Percentiles rank a stretch among this genome's conserved stretches.
These are phyloP conservation scores for Yponomeuta plumbellus DNA, from an alignment of 2,888 invertebrate genomes.

Conservation along the genomic window DNA sequence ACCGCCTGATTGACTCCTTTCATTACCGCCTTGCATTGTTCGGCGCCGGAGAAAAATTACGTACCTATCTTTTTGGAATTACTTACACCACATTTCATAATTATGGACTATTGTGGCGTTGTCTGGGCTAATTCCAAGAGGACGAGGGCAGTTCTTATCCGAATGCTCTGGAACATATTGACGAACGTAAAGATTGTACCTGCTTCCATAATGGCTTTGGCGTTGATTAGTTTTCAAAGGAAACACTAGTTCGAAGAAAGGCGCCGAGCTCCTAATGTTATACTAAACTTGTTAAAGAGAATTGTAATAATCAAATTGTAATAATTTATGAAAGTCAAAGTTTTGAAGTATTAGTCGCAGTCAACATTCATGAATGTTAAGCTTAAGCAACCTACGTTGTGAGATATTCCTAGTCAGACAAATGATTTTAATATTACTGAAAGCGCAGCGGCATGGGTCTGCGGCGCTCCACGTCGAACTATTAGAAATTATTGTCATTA, in stretches of 20 bases:
- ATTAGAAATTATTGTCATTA: constrained; percentile 45
- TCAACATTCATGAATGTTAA: constrained; percentile 5
- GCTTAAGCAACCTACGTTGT: not conserved
- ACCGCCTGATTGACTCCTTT: constrained; percentile 74
- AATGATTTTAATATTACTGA: constrained; percentile 13
- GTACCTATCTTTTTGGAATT: constrained; percentile 58
- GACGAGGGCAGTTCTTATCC: constrained; percentile 53
- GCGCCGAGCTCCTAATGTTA: constrained; percentile 43
- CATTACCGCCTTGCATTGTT: constrained; percentile 71
- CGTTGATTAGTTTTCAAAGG: constrained; percentile 68
- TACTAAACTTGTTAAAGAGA: constrained; percentile 31
- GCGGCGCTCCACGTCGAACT: not conserved
- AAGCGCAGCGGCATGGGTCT: constrained; percentile 2
- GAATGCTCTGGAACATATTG: constrained; percentile 50
- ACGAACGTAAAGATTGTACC: constrained; percentile 46
- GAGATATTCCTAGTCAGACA: not conserved
- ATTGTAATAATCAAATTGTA: constrained; percentile 20
- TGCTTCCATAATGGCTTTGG: constrained; percentile 51
- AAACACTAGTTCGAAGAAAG: constrained; percentile 65
- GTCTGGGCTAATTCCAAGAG: constrained; percentile 61
- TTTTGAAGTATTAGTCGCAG: no score
- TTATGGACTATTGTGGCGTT: constrained; percentile 74
- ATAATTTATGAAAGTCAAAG: no score
- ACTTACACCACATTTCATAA: constrained; percentile 75
- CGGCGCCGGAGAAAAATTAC: constrained; percentile 66